phyloP scores from a whole-genome alignment of 2,888 invertebrate genomes.

The Cheilosia soror region DNA sequence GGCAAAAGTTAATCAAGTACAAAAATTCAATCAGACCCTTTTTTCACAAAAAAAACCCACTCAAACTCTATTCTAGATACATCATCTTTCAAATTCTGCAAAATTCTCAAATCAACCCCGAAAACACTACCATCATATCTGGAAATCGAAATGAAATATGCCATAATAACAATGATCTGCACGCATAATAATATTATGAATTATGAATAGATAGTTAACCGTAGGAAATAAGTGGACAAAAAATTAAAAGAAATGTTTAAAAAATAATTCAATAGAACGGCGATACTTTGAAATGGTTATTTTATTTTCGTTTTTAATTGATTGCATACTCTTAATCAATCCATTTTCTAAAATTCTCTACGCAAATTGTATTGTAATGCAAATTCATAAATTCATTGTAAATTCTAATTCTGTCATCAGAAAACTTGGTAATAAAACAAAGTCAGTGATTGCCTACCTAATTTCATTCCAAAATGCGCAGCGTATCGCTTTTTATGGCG shows the following conservation, averaged over 20 bases:
- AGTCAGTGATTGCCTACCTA: no score
- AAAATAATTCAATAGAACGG: conserved; percentile 10
- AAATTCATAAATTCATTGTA: no score
- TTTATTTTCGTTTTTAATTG: background rate
- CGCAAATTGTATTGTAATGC: no score
- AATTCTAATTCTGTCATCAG: no score
- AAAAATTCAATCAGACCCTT: conserved; percentile 51
- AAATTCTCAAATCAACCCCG: conserved; percentile 70
- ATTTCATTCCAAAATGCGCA: no score
- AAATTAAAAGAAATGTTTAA: conserved; percentile 30
- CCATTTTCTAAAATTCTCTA: no score
- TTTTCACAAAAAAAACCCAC: conserved; percentile 46
- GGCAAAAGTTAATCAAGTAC: conserved; percentile 25
- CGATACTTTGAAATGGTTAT: background rate
- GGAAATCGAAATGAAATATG: conserved; percentile 67
- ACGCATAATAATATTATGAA: conserved; percentile 28
- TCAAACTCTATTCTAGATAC: conserved; percentile 73
- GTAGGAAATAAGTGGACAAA: conserved; percentile 31
- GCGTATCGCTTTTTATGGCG: no score
- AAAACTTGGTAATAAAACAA: no score
- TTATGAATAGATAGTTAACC: conserved; percentile 20
- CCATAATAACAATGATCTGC: conserved; percentile 61
- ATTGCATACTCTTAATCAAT: no score
- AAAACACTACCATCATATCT: conserved; percentile 68
- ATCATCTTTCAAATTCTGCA: conserved; percentile 75